Conservation (phyloP, 2,113 vertebrate genomes). For the Cynopterus brachyotis region DNA sequence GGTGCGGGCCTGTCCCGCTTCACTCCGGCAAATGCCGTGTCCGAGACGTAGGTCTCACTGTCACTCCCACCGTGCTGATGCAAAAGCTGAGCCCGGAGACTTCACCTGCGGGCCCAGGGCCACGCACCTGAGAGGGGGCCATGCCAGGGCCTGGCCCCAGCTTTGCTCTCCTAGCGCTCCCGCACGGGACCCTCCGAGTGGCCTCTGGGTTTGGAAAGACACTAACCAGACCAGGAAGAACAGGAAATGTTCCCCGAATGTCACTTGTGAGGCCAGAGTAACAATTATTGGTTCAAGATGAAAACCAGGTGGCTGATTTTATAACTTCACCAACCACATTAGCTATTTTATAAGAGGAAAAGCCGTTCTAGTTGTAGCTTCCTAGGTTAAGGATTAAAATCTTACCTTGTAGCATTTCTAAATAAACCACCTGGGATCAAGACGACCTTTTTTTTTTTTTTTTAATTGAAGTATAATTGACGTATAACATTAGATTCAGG, state of each 20-base stretch:
- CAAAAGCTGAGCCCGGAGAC: not conserved
- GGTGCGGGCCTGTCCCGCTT: no score
- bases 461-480: not conserved
- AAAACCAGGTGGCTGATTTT: not conserved
- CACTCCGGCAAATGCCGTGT: not conserved
- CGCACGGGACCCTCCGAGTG: not conserved
- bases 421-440: not conserved
- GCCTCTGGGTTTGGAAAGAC: not conserved
- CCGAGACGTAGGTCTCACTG: not conserved
- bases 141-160: not conserved
- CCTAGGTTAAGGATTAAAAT: not conserved
- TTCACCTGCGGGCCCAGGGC: accelerated
- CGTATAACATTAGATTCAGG: not conserved
- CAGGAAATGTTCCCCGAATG: accelerated
- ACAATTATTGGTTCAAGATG: not conserved
- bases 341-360: not conserved
- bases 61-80: not conserved
- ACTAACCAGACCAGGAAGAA: not conserved
- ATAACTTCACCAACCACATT: not conserved
- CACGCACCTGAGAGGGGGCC: not conserved
- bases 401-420: not conserved
- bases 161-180: not conserved
- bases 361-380: not conserved
- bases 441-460: not conserved
- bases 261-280: not conserved